Percentiles rank a stretch among this genome's conserved stretches.
phyloP scores from a whole-genome alignment of 2,888 invertebrate species.

The Iphiclides podalirius region DNA sequence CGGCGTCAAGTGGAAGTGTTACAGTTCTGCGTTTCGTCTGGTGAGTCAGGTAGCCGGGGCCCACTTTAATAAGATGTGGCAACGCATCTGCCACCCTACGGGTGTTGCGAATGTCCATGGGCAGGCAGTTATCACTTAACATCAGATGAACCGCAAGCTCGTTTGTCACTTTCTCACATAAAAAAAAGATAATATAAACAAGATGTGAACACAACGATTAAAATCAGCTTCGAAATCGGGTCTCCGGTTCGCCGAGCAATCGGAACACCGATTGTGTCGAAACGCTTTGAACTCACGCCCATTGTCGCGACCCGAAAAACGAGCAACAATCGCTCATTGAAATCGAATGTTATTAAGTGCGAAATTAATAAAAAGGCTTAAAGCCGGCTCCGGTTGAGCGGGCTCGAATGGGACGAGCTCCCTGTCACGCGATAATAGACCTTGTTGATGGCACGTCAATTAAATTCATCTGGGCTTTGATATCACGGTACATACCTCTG shows the following conservation, averaged over 20 bases:
- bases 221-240: too few relatives aligned
- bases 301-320: conserved; percentile 19
- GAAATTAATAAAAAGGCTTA: conserved; percentile 64
- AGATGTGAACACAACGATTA: too few relatives aligned
- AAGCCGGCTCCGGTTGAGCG: conserved; percentile 43
- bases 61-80: too few relatives aligned
- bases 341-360: conserved; percentile 43
- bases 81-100: too few relatives aligned
- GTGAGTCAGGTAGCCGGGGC: too few relatives aligned
- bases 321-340: conserved; percentile 21
- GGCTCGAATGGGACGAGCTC: conserved; percentile 47
- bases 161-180: too few relatives aligned
- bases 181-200: too few relatives aligned
- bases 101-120: too few relatives aligned
- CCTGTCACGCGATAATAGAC: conserved; percentile 45
- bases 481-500: conserved; percentile 35
- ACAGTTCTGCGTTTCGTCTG: too few relatives aligned
- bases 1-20: too few relatives aligned
- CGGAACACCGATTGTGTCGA: conserved; percentile 20
- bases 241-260: not conserved
- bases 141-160: too few relatives aligned
- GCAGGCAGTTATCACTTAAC: too few relatives aligned
- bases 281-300: conserved; percentile 21
- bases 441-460: conserved; percentile 56
- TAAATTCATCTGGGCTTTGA: conserved; percentile 61